A percentile compares a stretch with the other conserved stretches of the same genome.
These are phyloP conservation scores for Leptestheria dahalacensis DNA, from an alignment of 1,140 invertebrate species.

Conservation along the genomic window DNA sequence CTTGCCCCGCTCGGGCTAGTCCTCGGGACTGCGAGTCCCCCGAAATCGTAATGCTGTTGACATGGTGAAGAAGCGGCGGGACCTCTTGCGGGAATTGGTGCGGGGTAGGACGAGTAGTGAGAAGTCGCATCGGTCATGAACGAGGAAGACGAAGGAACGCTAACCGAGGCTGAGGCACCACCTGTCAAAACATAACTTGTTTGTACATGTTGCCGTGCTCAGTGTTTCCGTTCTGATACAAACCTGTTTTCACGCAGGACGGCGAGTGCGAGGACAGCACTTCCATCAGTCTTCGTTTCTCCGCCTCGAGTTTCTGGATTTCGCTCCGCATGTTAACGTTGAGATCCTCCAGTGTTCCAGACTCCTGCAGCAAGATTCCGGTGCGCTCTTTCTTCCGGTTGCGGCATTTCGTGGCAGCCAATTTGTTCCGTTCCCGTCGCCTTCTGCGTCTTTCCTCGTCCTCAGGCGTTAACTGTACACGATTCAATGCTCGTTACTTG, in stretches of 20 bases:
- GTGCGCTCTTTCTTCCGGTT: slow-evolving; percentile 85
- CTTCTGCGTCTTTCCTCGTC: slow-evolving; percentile 70
- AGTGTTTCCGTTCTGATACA: background rate
- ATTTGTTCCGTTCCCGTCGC: slow-evolving; percentile 79
- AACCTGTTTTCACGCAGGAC: slow-evolving; percentile 40
- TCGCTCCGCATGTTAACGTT: slow-evolving; percentile 70
- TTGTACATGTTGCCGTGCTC: background rate
- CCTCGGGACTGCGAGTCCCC: background rate
- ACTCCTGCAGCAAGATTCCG: slow-evolving; percentile 68
- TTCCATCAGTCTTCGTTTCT: slow-evolving; percentile 51
- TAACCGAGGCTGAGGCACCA: background rate
- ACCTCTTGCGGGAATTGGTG: background rate
- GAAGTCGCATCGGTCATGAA: background rate
- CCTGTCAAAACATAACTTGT: background rate
- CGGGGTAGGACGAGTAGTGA: background rate
- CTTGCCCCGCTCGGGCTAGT: background rate
- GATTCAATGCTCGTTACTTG: too few relatives aligned
- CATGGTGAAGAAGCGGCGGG: too few relatives aligned
- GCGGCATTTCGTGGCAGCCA: slow-evolving; percentile 87
- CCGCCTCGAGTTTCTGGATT: slow-evolving; percentile 55
- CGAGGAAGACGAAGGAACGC: background rate
- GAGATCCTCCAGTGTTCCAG: slow-evolving; percentile 67
- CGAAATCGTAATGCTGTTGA: background rate
- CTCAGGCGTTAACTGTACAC: slow-evolving; percentile 81
- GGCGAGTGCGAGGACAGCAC: slow-evolving; percentile 54